Base-by-base conservation (phyloP, 2,888 invertebrate genomes). In the Erebia palarica region DNA sequence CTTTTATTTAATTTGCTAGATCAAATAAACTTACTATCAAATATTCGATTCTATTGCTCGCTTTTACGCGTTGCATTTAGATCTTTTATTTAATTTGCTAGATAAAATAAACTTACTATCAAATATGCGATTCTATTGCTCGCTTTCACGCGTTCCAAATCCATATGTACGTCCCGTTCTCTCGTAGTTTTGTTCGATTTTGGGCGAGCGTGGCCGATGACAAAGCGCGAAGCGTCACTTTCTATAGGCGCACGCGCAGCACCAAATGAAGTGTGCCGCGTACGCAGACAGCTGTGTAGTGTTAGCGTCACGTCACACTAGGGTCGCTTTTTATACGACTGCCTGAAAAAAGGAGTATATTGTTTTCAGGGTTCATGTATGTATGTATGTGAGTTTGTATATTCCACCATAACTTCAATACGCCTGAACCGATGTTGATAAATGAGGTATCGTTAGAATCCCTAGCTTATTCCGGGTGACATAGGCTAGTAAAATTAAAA, bases 231-330 rank as follows among this genome's bases (percentile, higher is more conserved):
- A 44, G 86, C 87, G 88, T 89, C 84, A 91, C 91, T 92, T 91
- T 93, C 91, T 91, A 90, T 85, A 81, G 83, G 85, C 87, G 89
- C 91, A 89, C 88, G 92, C 90, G 91, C 87, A 88, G 78, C 82
- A 84, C 82, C 89, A 90, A 91, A 90, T 91, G 91, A 90, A 92
- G 92, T 92, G 92, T 92, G 92, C 91, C 91, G 91, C 87, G 85
- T 75, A 65, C 84, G 82, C 84, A 86, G 90, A 88, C 91, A 91
- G 90, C 89, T 91, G 91, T 86, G 84, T 59, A 49, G 59, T 36
- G 16, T 66, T 44, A 42, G 60, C 10, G 42, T 60, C 16, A 16
- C 10, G n/a, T 42, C 60, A 60, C 60, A 60, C 60, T 16, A 16
- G 16, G n/a, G 42, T 16, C 60, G 27, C 27, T 58, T 58, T 21